Conservation (phyloP, 1,140 invertebrate species). For the Saxidomus purpurata region DNA sequence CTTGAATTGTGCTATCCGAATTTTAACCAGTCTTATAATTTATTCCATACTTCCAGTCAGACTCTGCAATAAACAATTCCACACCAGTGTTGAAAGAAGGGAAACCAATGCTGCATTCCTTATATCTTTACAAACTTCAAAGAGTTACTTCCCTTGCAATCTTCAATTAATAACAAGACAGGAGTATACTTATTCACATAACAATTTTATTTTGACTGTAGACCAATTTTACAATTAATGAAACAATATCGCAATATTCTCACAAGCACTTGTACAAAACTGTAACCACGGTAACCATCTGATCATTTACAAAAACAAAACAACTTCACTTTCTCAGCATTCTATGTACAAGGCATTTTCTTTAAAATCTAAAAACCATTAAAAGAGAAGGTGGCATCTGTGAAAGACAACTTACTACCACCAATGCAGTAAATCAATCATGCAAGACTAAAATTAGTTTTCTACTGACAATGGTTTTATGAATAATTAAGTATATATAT, state of each 20-base stretch:
- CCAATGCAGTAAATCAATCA: no score
- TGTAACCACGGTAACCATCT: neutral
- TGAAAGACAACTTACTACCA: neutral
- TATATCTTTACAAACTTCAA: neutral
- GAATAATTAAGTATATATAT: no score
- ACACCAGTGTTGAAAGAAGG: no score
- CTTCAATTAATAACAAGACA: no score
- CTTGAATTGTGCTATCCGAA: no score
- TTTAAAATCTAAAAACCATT: neutral
- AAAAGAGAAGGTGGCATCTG: neutral
- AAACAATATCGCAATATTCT: conserved; percentile 21
- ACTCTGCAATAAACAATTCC: no score
- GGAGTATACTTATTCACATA: conserved; percentile 10
- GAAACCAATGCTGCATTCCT: neutral
- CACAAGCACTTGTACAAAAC: conserved; percentile 1
- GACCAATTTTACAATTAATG: neutral
- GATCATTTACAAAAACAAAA: neutral
- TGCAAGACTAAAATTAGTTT: no score
- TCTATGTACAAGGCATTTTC: conserved; percentile 32
- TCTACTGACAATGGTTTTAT: no score
- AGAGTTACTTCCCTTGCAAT: neutral
- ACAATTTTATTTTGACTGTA: conserved; percentile 47
- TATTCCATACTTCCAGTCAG: no score
- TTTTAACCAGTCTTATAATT: no score
- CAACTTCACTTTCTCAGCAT: neutral